Evolutionary conservation across 2,113 vertebrate species (phyloP).

Genomic region (Triplophysa dalaica): DNA sequence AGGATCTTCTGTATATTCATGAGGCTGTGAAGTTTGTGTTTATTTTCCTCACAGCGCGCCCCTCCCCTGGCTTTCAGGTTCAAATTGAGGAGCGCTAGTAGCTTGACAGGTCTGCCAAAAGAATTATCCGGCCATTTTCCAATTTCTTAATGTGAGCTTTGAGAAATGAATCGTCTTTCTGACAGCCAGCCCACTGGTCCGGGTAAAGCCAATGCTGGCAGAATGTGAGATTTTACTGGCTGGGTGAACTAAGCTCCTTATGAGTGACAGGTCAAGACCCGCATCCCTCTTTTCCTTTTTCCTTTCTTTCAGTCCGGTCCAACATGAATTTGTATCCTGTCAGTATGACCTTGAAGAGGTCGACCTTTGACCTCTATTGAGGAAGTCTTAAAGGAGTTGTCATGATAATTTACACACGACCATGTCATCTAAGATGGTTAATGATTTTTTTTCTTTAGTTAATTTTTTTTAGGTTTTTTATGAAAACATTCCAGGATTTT

Average conservation of each 20-base stretch:
- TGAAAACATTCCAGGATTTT: too few relatives aligned
- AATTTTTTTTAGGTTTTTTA: too few relatives aligned
- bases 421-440: too few relatives aligned
- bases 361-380: conserved; percentile 8
- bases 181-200: conserved; percentile 41
- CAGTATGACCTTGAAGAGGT: conserved; percentile 3
- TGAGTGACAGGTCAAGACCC: conserved; percentile 44
- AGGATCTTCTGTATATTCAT: conserved; percentile 34
- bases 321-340: background rate
- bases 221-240: conserved; percentile 30
- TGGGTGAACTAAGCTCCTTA: conserved; percentile 51
- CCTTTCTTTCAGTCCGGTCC: background rate
- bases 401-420: too few relatives aligned
- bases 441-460: too few relatives aligned
- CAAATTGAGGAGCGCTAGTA: background rate
- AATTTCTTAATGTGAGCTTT: conserved; percentile 43
- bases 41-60: conserved; percentile 12
- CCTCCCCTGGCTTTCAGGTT: conserved; percentile 21
- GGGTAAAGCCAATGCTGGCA: conserved; percentile 43
- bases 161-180: conserved; percentile 41
- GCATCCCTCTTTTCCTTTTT: background rate
- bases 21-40: conserved; percentile 18
- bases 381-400: too few relatives aligned
- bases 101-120: conserved; percentile 29
- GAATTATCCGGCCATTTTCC: background rate